These are phyloP conservation scores for Gnathonemus longibarbis DNA, from an alignment of 2,113 vertebrate species.

Conservation along the genomic window DNA sequence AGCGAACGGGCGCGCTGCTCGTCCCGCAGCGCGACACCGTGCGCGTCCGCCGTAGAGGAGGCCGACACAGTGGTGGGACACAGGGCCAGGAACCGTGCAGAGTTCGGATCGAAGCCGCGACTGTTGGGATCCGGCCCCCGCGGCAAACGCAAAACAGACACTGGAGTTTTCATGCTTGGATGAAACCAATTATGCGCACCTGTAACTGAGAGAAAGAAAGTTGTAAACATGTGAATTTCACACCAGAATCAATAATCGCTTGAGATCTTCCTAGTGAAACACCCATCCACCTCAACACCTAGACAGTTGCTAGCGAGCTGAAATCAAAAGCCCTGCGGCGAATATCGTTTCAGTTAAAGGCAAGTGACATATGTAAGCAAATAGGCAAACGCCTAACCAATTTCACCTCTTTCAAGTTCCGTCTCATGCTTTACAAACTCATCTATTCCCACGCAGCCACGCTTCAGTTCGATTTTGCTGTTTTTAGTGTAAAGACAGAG, in stretches of 20 bases:
- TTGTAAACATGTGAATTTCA: neutral
- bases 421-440: neutral
- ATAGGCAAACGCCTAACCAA: neutral
- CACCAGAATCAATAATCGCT: neutral
- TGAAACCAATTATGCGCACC: neutral
- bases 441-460: neutral
- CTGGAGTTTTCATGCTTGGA: conserved; percentile 45
- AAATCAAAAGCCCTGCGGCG: neutral
- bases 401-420: neutral
- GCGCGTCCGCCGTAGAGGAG: neutral
- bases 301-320: neutral
- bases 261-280: neutral
- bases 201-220: neutral
- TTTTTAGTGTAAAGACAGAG: neutral
- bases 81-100: conserved; percentile 51
- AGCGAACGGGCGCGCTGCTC: conserved; percentile 62
- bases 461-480: neutral
- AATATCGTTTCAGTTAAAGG: neutral
- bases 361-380: neutral
- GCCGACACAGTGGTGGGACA: conserved; percentile 51
- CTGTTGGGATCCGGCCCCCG: conserved; percentile 61
- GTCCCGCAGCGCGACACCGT: conserved; percentile 18
- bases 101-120: conserved; percentile 68
- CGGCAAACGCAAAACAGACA: conserved; percentile 57
- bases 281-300: neutral